A percentile compares a stretch with the other conserved stretches of the same genome.
Conservation (phyloP, 1,140 invertebrate genomes). For the Leptonema lineaticorne region DNA sequence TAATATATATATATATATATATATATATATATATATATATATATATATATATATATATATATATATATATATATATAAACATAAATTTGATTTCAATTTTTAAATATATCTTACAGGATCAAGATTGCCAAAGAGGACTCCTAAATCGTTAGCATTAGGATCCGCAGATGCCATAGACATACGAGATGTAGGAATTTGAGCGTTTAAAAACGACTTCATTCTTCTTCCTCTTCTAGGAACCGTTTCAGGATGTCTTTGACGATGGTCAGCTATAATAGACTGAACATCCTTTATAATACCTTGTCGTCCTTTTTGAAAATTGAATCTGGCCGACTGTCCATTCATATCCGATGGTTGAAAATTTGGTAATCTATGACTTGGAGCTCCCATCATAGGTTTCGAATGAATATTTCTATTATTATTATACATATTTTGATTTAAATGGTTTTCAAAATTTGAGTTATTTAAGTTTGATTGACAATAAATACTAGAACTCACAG, state of each 20-base stretch:
- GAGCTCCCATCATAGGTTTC: slow-evolving; percentile 52
- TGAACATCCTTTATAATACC: slow-evolving; percentile 77
- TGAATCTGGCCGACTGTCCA: slow-evolving; percentile 49
- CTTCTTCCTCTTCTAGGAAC: slow-evolving; percentile 66
- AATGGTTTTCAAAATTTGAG: slow-evolving; percentile 21
- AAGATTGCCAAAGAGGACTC: slow-evolving; percentile 25
- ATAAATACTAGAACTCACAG: slow-evolving; percentile 24
- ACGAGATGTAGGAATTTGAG: slow-evolving; percentile 46
- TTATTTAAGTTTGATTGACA: slow-evolving; percentile 26
- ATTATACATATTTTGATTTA: slow-evolving; percentile 22
- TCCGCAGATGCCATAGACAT: neutral
- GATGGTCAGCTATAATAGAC: slow-evolving; percentile 80
- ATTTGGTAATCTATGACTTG: slow-evolving; percentile 46
- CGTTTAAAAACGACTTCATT: slow-evolving; percentile 56
- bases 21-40: too few relatives aligned
- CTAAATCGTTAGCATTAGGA: slow-evolving; percentile 23
- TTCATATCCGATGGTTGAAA: slow-evolving; percentile 55
- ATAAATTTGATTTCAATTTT: neutral
- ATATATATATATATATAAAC: too few relatives aligned
- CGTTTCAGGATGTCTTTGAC: slow-evolving; percentile 69
- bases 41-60: too few relatives aligned
- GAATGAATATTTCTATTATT: slow-evolving; percentile 45
- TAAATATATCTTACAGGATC: slow-evolving; percentile 27
- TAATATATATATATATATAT: too few relatives aligned
- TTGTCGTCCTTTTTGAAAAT: slow-evolving; percentile 62